Evolutionary conservation across 1,140 invertebrate species (phyloP), one percentile per base, ranked within the genome.

Genomic region (Papilio glaucus): DNA sequence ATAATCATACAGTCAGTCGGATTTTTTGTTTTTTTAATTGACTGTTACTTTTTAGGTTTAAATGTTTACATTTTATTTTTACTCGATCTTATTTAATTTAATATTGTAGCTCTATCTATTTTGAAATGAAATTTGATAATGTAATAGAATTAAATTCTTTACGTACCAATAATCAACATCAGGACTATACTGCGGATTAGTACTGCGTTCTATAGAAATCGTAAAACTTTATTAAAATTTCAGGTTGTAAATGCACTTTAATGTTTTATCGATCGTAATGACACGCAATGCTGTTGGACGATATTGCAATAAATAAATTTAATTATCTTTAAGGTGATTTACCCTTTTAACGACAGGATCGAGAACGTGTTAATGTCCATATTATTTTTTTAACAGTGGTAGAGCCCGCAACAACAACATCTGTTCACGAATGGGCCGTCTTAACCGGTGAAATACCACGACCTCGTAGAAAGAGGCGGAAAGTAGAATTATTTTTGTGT

Each of bases 171-270:
- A 7, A 71, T 13, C n/a, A 15, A n/a, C 12, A 18, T 61, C n/a
- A 67, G 0, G n/a, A 81, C 73, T 82, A 75, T 78, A 85, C n/a
- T n/a, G n/a, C 73, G 74, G 75, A 83, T 85, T 85, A 86, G 80
- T 80, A 76, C 73, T 80, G 82, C 77, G 80, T 84, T 88, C 79
- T 76, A 77, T 83, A 84, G 77, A 83, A 87, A 85, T 84, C 84
- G 84, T 88, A 85, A 88, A 88, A 84, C 77, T 80, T 88, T 84
- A 86, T 86, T 86, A 82, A 86, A 86, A 84, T 80, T 83, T 83
- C 77, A 83, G 79, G 78, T 76, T 77, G 73, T 80, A 80, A 82
- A 82, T 79, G 82, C 77, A 81, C 80, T 49, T 69, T 37, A 37
- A 69, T 53, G 42, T 69, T 69, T 86, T 84, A 86, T 76, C 78